Base-by-base conservation (phyloP, 2,797 vertebrate species). In the Agapornis canus region DNA sequence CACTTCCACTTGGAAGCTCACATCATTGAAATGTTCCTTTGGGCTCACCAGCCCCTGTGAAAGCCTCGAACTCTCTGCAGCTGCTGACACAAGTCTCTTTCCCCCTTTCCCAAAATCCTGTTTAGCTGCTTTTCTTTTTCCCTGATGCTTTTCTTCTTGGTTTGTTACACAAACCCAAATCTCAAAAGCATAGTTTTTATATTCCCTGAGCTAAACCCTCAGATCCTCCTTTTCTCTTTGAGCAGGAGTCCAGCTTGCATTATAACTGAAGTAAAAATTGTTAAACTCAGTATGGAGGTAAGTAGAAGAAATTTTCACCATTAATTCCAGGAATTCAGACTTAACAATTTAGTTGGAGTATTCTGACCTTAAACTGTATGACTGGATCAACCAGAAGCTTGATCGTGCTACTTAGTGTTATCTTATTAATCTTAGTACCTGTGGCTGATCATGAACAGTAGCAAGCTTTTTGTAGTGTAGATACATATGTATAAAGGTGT, bases 241-340 rank as follows among this genome's bases (percentile, higher is more conserved):
- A 49, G 31, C 35, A 45, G 32, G 60, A 57, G 27, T 45, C 63
- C 40, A 45, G 21, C n/a, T 63, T 56, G 9, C 56, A 23, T 59
- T 69, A 14, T 11, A 79, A 47, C 18, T 35, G 22, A 61, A 82
- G 13, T 71, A 73, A 68, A 75, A 37, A 10, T 48, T 15, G 29
- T 64, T 69, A 40, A 73, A 39, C 19, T 76, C 65, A 59, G 15
- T 56, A 32, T 10, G 57, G n/a, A 61, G 12, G 6, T 69, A 51
- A 64, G 12, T 27, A 79, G 31, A 73, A 18, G 42, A 82, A 49
- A 57, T 79, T 31, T 31, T 43, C 40, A 45, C 9, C 2, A 6
- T 72, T 64, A 56, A 82, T 91, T 65, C 15, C 32, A 78, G 47
- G n/a, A 92, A 81, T 81, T 81, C 20, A 71, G 31, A n/a, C 13